phyloP scores from a whole-genome alignment of 1,140 invertebrate species.

The Meloidogyne floridensis region DNA sequence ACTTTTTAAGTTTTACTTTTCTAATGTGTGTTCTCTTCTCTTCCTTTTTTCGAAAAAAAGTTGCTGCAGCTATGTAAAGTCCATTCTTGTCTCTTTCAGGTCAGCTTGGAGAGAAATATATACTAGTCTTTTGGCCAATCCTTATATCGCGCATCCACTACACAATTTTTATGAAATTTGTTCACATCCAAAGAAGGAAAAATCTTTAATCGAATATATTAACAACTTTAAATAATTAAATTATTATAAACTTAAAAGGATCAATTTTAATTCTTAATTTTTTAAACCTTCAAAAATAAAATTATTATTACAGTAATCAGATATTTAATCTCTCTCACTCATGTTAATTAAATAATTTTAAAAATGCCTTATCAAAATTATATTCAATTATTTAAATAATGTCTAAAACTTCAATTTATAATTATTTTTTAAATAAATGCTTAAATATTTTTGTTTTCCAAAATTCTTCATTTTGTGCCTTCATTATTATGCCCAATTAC shows the following conservation, averaged over 20 bases:
- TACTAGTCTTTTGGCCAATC: not conserved
- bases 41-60: not conserved
- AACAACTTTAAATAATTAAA: not conserved
- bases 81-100: not conserved
- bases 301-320: not conserved
- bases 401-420: not conserved
- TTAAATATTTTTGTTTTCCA: not conserved
- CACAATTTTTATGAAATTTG: not conserved
- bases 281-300: not conserved
- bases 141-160: not conserved
- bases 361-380: not conserved
- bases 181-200: not conserved
- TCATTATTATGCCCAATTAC: not conserved
- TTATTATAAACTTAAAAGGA: not conserved
- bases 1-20: not conserved
- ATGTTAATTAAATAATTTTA: not conserved
- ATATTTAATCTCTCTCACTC: too few relatives aligned
- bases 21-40: not conserved
- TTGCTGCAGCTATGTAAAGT: not conserved
- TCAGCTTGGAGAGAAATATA: not conserved
- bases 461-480: not conserved
- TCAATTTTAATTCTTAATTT: not conserved
- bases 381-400: conserved; percentile 1
- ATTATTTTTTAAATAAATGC: conserved; percentile 7
- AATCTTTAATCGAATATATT: not conserved